Percentiles rank a stretch among this genome's conserved stretches.
Conservation (phyloP, 1,140 invertebrate species). For the Cyrtorhinus lividipennis region DNA sequence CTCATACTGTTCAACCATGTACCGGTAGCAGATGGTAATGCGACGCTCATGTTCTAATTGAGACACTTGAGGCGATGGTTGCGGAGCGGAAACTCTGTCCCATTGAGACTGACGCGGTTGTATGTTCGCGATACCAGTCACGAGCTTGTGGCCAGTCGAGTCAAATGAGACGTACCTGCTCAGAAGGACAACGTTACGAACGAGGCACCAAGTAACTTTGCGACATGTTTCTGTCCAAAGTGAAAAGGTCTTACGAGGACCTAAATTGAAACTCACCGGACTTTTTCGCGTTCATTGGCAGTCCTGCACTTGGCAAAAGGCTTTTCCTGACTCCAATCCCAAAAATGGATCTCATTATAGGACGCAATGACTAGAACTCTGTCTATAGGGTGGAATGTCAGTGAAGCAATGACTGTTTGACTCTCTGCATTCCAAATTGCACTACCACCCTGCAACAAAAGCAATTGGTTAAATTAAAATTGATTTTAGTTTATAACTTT, state of each 20-base stretch:
- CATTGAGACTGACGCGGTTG: slow-evolving; percentile 34
- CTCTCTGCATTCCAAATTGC: slow-evolving; percentile 62
- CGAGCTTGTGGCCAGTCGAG: slow-evolving; percentile 60
- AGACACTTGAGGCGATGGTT: slow-evolving; percentile 17
- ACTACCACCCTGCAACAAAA: slow-evolving; percentile 52
- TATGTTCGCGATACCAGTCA: slow-evolving; percentile 68
- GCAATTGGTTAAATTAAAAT: slow-evolving; percentile 14
- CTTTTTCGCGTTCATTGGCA: slow-evolving; percentile 57
- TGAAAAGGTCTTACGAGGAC: too few species aligned
- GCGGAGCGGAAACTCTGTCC: slow-evolving; percentile 31
- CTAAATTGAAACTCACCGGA: slow-evolving; percentile 42
- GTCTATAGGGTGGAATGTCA: slow-evolving; percentile 74
- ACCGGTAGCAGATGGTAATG: slow-evolving; percentile 33
- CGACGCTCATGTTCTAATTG: slow-evolving; percentile 30
- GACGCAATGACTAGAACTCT: slow-evolving; percentile 71
- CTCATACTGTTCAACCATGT: slow-evolving; percentile 36
- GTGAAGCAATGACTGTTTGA: slow-evolving; percentile 62
- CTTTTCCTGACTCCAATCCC: slow-evolving; percentile 70
- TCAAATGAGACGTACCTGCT: slow-evolving; percentile 73
- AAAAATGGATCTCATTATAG: slow-evolving; percentile 72
- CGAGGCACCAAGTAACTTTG: too few species aligned
- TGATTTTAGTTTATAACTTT: slow-evolving; percentile 8
- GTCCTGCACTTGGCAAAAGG: slow-evolving; percentile 59
- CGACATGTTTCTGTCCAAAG: too few species aligned
- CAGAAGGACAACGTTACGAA: too few species aligned